Evolutionary conservation across 2,113 vertebrate genomes (phyloP).

Genomic region (Cryptomyrus ogoouensis): DNA sequence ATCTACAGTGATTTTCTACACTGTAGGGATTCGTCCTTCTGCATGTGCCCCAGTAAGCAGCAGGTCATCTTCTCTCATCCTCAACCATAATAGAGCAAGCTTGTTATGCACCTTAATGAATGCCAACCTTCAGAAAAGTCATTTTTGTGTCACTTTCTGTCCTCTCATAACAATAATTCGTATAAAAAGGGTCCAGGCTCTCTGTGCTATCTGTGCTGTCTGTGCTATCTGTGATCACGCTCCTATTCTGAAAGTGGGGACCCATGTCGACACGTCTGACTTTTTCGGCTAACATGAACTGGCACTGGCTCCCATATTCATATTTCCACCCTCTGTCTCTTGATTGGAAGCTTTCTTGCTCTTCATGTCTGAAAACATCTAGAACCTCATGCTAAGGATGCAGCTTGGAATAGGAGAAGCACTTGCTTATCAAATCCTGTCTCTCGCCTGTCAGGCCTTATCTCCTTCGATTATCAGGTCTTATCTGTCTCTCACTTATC

Average conservation of each 20-base stretch:
- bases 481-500: too few relatives aligned
- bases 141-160: not conserved
- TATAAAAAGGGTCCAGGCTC: not conserved
- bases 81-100: not conserved
- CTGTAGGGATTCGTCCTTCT: not conserved
- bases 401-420: not conserved
- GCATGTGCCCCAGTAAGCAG: not conserved
- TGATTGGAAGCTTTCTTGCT: not conserved
- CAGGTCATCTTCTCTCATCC: not conserved
- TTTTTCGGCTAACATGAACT: not conserved
- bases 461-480: too few relatives aligned
- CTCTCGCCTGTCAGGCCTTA: too few relatives aligned
- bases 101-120: not conserved
- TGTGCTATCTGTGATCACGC: not conserved
- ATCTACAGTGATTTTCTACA: not conserved
- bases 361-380: not conserved
- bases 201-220: too few relatives aligned
- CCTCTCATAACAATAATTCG: not conserved
- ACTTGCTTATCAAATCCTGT: not conserved
- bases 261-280: not conserved
- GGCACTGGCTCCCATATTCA: not conserved
- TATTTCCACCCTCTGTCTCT: not conserved
- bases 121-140: not conserved
- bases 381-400: not conserved
- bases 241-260: not conserved